A percentile compares a stretch with the other conserved stretches of the same genome.
Conservation (phyloP, 2,888 invertebrate species). For the Drosophila longiperda region DNA sequence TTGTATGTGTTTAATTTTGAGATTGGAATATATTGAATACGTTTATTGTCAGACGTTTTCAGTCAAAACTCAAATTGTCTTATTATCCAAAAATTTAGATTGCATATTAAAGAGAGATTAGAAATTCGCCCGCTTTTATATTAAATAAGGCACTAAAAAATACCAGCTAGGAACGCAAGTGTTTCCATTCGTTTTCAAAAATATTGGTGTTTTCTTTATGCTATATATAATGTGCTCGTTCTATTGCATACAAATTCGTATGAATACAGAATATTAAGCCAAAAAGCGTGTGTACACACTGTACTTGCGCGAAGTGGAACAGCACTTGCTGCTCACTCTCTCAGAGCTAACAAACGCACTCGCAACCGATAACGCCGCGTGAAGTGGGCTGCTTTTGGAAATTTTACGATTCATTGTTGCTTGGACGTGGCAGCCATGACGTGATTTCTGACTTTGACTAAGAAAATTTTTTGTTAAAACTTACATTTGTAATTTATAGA, state of each 20-base stretch:
- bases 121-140: not conserved
- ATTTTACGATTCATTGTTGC: slow-evolving; percentile 84
- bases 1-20: not conserved
- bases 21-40: not conserved
- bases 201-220: slow-evolving; percentile 3
- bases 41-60: not conserved
- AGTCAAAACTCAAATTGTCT: not conserved
- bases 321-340: slow-evolving; percentile 46
- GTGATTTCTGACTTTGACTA: slow-evolving; percentile 84
- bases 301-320: slow-evolving; percentile 29
- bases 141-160: slow-evolving; percentile 49
- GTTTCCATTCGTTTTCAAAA: slow-evolving; percentile 33
- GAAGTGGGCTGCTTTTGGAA: slow-evolving; percentile 71
- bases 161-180: slow-evolving; percentile 31
- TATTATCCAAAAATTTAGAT: not conserved
- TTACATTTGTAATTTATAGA: slow-evolving; percentile 77
- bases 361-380: slow-evolving; percentile 65
- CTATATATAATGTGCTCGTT: slow-evolving; percentile 30
- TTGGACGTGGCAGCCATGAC: slow-evolving; percentile 85
- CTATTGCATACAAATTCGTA: slow-evolving; percentile 26
- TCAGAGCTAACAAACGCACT: slow-evolving; percentile 52
- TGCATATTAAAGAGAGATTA: not conserved
- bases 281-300: slow-evolving; percentile 60
- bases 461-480: slow-evolving; percentile 72
- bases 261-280: slow-evolving; percentile 7